phyloP scores from a whole-genome alignment of 2,113 vertebrate genomes.

The Corydoras sp. region DNA sequence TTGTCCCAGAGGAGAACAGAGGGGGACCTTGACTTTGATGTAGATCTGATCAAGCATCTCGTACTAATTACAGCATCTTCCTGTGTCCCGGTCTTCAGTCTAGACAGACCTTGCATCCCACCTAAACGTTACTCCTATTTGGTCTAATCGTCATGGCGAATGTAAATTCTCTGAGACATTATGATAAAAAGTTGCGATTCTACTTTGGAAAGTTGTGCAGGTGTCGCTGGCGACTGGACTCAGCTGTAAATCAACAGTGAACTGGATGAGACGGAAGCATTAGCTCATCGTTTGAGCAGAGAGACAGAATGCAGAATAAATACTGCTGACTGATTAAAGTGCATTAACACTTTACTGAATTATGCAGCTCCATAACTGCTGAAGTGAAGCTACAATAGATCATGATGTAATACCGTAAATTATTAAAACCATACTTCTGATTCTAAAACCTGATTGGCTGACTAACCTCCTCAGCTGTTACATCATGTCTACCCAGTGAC shows the following conservation, averaged over 20 bases:
- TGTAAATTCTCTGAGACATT: neutral
- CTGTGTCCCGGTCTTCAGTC: slow-evolving; percentile 60
- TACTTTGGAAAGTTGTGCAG: neutral
- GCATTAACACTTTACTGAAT: too few species aligned
- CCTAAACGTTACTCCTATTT: slow-evolving; percentile 17
- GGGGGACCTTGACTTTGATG: slow-evolving; percentile 51
- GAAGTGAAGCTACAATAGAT: too few species aligned
- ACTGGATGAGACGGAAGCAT: neutral
- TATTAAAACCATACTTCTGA: neutral
- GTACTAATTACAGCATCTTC: slow-evolving; percentile 58
- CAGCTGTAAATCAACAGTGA: neutral
- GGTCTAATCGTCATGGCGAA: neutral
- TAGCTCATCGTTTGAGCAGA: neutral
- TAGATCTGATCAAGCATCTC: slow-evolving; percentile 69
- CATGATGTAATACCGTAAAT: neutral
- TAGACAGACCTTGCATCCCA: slow-evolving; percentile 47
- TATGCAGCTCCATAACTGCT: too few species aligned
- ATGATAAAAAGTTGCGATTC: neutral
- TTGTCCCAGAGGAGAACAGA: slow-evolving; percentile 57
- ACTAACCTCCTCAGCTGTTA: too few species aligned
- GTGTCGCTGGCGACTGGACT: neutral
- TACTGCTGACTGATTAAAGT: neutral
- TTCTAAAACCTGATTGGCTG: neutral
- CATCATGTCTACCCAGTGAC: too few species aligned
- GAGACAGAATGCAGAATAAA: neutral